phyloP scores from a whole-genome alignment of 2,113 vertebrate genomes.

The Catharus bicknelli region DNA sequence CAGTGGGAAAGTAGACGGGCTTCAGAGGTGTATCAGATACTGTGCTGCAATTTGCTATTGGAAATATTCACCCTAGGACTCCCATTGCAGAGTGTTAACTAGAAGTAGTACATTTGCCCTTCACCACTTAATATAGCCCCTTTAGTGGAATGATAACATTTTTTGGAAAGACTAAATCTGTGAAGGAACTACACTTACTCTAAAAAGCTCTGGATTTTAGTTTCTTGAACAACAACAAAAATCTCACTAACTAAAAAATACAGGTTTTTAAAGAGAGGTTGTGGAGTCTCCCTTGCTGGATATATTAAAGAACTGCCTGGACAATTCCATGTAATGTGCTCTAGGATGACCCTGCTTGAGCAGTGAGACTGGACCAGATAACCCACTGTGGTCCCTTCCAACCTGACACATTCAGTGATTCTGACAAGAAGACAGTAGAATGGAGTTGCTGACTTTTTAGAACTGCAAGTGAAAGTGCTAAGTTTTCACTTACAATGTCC shows the following conservation, averaged over 20 bases:
- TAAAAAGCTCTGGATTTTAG: background rate
- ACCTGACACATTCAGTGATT: background rate
- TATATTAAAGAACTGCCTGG: background rate
- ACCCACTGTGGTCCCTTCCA: background rate
- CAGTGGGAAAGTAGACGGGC: background rate
- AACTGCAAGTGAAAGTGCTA: background rate
- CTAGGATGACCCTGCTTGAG: background rate
- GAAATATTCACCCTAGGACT: background rate
- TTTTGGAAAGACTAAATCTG: background rate
- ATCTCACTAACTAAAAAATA: background rate
- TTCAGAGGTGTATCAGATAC: background rate
- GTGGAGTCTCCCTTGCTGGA: background rate
- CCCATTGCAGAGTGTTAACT: background rate
- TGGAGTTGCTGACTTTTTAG: background rate
- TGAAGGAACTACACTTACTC: background rate
- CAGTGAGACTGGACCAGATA: background rate
- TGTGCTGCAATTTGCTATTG: background rate
- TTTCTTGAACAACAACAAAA: background rate
- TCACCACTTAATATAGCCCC: background rate
- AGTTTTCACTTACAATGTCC: background rate
- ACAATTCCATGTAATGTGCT: background rate
- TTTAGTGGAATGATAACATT: background rate
- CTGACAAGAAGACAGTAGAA: background rate
- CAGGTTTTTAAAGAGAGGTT: background rate
- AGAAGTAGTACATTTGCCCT: background rate